phyloP scores from a whole-genome alignment of 2,888 invertebrate species.

The Ischnura elegans region DNA sequence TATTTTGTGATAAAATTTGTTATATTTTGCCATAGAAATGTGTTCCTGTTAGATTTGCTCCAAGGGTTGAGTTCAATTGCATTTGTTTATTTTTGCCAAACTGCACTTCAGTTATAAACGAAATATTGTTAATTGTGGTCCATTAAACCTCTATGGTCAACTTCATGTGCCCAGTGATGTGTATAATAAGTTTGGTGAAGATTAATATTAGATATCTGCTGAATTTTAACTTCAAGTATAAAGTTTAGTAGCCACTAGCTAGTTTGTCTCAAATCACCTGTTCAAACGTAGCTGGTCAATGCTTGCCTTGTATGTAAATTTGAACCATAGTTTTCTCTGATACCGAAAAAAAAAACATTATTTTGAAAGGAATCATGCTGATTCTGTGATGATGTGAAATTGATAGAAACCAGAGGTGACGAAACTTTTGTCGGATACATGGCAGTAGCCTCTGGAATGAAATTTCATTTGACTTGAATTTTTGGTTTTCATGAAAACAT shows the following conservation, averaged over 20 bases:
- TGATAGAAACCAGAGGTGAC: no score
- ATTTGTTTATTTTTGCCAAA: neutral
- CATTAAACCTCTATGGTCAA: neutral
- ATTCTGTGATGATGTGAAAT: neutral
- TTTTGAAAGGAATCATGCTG: neutral
- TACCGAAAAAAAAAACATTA: neutral
- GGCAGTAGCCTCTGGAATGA: neutral
- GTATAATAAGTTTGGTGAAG: neutral
- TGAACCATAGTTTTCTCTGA: neutral
- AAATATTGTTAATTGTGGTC: neutral
- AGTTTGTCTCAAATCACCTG: neutral
- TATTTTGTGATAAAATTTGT: neutral
- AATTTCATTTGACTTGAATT: neutral
- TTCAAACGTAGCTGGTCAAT: neutral
- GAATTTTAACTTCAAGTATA: neutral
- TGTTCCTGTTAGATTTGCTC: neutral
- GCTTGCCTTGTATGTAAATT: neutral
- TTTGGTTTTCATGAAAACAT: neutral
- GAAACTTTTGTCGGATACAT: neutral
- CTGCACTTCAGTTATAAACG: neutral
- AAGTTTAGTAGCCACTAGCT: neutral
- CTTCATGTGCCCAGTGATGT: neutral
- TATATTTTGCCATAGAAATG: neutral
- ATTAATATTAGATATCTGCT: neutral
- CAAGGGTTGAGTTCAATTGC: neutral